phyloP scores from a whole-genome alignment of 2,113 vertebrate species.

The Acrocephalus kingi region DNA sequence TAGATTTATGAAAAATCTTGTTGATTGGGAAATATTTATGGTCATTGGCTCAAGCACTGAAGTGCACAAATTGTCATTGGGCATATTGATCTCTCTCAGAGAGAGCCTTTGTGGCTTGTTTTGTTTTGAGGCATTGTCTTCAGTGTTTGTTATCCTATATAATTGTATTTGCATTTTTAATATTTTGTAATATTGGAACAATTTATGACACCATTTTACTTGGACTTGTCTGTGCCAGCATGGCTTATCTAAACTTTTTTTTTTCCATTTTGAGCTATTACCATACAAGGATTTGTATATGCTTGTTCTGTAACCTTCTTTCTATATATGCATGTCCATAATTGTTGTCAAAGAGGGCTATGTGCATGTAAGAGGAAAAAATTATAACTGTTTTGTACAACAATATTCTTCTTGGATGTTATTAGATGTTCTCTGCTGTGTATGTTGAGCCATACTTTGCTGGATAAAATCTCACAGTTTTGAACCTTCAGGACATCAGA shows the following conservation, averaged over 20 bases:
- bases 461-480: not conserved
- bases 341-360: not conserved
- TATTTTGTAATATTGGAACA: not conserved
- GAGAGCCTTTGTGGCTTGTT: not conserved
- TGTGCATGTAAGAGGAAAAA: not conserved
- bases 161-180: not conserved
- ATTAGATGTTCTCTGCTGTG: not conserved
- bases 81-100: not conserved
- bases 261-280: not conserved
- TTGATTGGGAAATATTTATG: not conserved
- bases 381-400: not conserved
- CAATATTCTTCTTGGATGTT: not conserved
- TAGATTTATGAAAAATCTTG: not conserved
- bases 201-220: not conserved
- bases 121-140: not conserved
- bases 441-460: not conserved
- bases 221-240: not conserved
- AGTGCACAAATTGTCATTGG: not conserved
- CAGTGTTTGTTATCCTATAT: not conserved
- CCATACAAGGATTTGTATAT: not conserved
- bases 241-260: not conserved
- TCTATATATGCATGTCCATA: not conserved
- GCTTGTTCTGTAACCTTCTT: not conserved
- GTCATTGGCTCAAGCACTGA: not conserved
- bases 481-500: not conserved